Evolutionary conservation across 2,797 vertebrate genomes (phyloP), one percentile per base, ranked within the genome.

Genomic region (Spinus pinus): DNA sequence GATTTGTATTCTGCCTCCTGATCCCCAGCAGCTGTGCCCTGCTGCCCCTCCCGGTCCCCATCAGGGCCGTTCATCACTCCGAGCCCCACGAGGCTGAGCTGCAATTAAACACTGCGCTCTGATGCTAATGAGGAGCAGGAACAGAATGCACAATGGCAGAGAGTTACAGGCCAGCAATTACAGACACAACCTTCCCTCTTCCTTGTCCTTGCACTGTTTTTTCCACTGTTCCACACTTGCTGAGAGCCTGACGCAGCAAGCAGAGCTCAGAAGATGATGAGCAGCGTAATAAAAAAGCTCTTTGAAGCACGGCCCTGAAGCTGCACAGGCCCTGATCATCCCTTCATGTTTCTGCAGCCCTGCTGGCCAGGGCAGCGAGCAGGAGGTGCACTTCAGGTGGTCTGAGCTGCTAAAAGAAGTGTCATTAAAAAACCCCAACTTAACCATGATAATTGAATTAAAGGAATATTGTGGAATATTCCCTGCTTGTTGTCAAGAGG

Each of bases 81-180:
- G 3, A 6, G 37, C 85, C 72, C 75, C 80, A 20, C 79, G 30
- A 57, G 79, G 54, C 90, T 72, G 90, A 65, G 67, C 57, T 50
- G 77, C 93, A 91, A 91, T 93, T 86, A 94, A 94, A 81, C 12
- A 18, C 75, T 82, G 39, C 17, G 0, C 4, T 24, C 66, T 42
- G 17, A 25, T 61, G 86, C 88, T 94, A 77, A 93, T 66, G 83
- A 92, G 86, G 20, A 61, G 66, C 86, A 75, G 78, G 54, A 44
- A 30, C 39, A 21, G 72, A 86, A 79, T 21, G 72, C 73, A 72
- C 86, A 75, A 67, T 16, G 54, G 88, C 57, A 53, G 57, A 64
- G 83, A 93, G 90, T 81, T 84, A 53, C 77, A 70, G 86, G 54
- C 16, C 2, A 86, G 80, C 47, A 75, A 81, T 95, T 93, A 93